Base-by-base conservation (phyloP, 2,888 invertebrate species). In the Apoda limacodes region DNA sequence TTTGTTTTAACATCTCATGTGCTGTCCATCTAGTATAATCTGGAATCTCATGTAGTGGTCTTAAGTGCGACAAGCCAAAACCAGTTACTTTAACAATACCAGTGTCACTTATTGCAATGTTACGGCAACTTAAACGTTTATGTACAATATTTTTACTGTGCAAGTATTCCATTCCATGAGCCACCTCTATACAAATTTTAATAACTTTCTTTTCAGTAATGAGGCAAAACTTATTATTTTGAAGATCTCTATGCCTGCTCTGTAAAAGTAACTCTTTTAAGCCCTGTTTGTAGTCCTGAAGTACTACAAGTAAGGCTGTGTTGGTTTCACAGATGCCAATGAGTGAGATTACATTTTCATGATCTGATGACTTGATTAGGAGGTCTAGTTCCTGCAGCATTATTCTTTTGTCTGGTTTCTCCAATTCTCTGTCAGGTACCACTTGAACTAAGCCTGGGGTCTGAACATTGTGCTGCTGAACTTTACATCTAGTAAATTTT, bases 1-100 rank as follows among this genome's bases (percentile, higher is more conserved):
- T 86, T 47, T 86, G 85, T 15, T 86, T 84, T 40, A 93, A 75
- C 49, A 89, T 87, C 62, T 94, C 94, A 13, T 88, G 85, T 0
- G 93, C 88, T 5, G 86, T 86, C 93, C 93, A 93, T 23, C 93
- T 75, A 1, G 88, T 85, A 45, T 88, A 87, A 52, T 93, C 92
- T 2, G 88, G 83, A 25, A 87, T 86, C 55, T 88, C 84, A 27
- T 85, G 82, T 39, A 83, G 61, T 1, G 75, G 68, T 44, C 83
- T 78, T 50, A 85, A 87, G 34, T 89, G 87, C 1, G 88, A 83
- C 24, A 93, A 74, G 0, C 92, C 93, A 56, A 89, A 90, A 9
- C 91, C 87, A 22, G 87, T 83, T 10, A 93, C 70, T 70, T 93
- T 93, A 0, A 90, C 85, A 27, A 83, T 78, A 29, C 85, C 85